Conservation (phyloP, 2,888 invertebrate species). For the Lepeophtheirus nordmannii region DNA sequence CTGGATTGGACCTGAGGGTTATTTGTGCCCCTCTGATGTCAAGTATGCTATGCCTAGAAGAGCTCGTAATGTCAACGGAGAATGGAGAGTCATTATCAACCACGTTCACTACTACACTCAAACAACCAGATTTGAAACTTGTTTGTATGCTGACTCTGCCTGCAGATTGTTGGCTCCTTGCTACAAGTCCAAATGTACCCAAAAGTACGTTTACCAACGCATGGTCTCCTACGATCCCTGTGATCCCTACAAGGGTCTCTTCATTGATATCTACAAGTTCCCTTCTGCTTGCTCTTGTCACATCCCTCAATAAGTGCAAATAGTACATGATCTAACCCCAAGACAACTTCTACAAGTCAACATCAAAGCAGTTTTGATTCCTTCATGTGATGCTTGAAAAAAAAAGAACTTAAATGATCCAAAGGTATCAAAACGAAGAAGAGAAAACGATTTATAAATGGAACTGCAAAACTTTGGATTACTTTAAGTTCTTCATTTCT, state of each 20-base stretch:
- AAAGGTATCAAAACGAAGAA: neutral
- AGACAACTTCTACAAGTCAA: neutral
- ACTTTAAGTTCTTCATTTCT: neutral
- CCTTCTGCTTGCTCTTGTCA: slow-evolving; percentile 32
- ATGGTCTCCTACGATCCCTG: slow-evolving; percentile 30
- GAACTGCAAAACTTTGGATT: slow-evolving; percentile 6
- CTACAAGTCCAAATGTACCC: slow-evolving; percentile 29
- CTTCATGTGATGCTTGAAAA: neutral
- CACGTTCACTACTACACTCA: slow-evolving; percentile 30
- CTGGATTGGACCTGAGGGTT: slow-evolving; percentile 28
- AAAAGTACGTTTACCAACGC: slow-evolving; percentile 30
- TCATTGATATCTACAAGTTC: slow-evolving; percentile 32
- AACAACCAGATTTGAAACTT: slow-evolving; percentile 29
- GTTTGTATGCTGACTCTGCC: slow-evolving; percentile 28
- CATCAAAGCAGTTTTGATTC: neutral
- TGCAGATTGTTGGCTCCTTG: slow-evolving; percentile 29
- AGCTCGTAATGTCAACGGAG: slow-evolving; percentile 29
- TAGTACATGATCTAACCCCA: neutral
- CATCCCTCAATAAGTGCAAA: slow-evolving; percentile 26
- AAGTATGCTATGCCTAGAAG: slow-evolving; percentile 28
- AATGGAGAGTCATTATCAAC: slow-evolving; percentile 30
- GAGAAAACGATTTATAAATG: neutral
- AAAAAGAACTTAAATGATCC: neutral
- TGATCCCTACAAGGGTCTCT: slow-evolving; percentile 30
- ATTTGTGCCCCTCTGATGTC: slow-evolving; percentile 29